phyloP scores from a whole-genome alignment of 1,140 invertebrate species.

The Drosophila carrolli region DNA sequence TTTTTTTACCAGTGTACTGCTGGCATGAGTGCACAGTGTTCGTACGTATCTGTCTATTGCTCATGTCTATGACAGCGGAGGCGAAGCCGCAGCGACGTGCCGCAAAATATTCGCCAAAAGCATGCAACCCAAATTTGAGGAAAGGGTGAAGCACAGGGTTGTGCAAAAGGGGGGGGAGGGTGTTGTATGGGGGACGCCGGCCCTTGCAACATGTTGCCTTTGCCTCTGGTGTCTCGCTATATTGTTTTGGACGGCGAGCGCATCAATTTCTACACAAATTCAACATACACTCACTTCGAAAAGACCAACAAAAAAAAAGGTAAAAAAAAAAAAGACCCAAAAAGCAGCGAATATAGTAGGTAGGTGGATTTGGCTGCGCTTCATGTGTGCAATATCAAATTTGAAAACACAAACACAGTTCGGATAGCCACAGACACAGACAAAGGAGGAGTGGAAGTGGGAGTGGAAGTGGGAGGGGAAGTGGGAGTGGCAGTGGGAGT shows the following conservation, averaged over 20 bases:
- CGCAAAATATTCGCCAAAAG: constrained; percentile 68
- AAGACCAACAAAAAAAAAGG: not conserved
- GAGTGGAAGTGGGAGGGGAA: not conserved
- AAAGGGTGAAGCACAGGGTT: not conserved
- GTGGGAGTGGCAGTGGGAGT: too few relatives aligned
- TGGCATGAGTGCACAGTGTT: constrained; percentile 23
- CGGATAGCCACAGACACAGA: constrained; percentile 16
- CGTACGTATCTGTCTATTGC: constrained; percentile 50
- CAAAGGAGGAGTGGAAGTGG: not conserved
- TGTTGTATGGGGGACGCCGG: not conserved
- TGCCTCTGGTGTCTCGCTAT: constrained; percentile 51
- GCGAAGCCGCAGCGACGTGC: constrained; percentile 61
- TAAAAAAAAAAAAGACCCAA: constrained; percentile 6
- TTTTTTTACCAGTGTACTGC: constrained; percentile 1
- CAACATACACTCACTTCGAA: constrained; percentile 50
- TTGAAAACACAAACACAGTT: constrained; percentile 43
- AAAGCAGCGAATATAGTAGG: not conserved
- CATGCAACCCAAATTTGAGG: constrained; percentile 54
- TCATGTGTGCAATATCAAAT: constrained; percentile 72
- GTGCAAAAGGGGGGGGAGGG: not conserved
- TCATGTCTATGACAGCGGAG: constrained; percentile 60
- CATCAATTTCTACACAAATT: constrained; percentile 79
- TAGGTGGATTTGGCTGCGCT: constrained; percentile 39
- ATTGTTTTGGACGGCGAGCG: constrained; percentile 65
- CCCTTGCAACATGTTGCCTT: constrained; percentile 74